A percentile compares a stretch with the other conserved stretches of the same genome.
Evolutionary conservation across 2,888 invertebrate species (phyloP).

Genomic region (Microdon myrmicae): DNA sequence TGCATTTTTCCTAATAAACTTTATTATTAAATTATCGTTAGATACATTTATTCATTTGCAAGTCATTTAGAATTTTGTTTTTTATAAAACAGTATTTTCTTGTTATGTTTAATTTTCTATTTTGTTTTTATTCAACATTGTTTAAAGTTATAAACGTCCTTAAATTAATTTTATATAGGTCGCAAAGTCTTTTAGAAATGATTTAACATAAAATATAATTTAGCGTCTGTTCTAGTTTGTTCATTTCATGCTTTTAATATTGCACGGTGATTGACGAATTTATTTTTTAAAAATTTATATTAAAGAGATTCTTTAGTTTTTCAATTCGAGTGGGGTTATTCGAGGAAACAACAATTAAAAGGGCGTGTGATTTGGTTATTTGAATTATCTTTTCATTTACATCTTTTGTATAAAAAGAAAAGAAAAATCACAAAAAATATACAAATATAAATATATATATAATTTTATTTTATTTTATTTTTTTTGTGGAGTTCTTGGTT

Average conservation of each 20-base stretch:
- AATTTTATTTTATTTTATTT: conserved; percentile 23
- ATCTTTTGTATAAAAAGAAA: conserved; percentile 34
- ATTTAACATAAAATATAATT: conserved; percentile 15
- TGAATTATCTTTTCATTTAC: conserved; percentile 26
- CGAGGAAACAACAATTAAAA: conserved; percentile 29
- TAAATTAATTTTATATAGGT: conserved; percentile 22
- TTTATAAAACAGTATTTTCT: conserved; percentile 11
- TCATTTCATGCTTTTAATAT: conserved; percentile 42
- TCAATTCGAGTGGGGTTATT: background rate
- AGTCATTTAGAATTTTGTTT: conserved; percentile 23
- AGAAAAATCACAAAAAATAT: conserved; percentile 42
- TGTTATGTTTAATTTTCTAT: conserved; percentile 24
- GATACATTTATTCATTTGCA: conserved; percentile 26
- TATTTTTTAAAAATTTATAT: conserved; percentile 21
- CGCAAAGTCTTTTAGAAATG: conserved; percentile 11
- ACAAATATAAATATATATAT: conserved; percentile 41
- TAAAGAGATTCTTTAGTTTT: conserved; percentile 24
- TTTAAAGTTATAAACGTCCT: conserved; percentile 8
- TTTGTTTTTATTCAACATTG: conserved; percentile 33
- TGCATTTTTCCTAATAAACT: conserved; percentile 15
- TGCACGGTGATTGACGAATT: conserved; percentile 22
- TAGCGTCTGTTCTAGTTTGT: conserved; percentile 48
- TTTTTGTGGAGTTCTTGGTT: conserved; percentile 18
- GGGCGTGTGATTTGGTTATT: conserved; percentile 21
- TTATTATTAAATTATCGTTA: conserved; percentile 19